Base-by-base conservation (phyloP, 1,140 invertebrate species). In the Temnothorax curvispinosus region DNA sequence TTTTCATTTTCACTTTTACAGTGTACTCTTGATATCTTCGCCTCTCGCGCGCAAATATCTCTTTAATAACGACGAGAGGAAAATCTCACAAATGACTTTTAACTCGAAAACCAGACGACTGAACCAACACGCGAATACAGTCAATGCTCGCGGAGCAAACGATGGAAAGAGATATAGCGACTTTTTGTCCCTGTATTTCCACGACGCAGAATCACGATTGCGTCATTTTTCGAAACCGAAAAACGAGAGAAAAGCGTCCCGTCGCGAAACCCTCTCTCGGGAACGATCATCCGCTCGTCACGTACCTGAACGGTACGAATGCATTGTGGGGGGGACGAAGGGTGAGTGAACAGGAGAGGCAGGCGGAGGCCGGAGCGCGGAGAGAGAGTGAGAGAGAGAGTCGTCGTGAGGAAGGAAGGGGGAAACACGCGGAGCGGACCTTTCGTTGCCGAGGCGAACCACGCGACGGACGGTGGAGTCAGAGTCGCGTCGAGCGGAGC, bases 401-500 rank as follows among this genome's bases (percentile, higher is more conserved):
- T 44, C 64, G 47, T 9, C 56, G 72, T 62, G 60, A 54, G 54
- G 56, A 62, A 35, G 21, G 47, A 44, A 62, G 38, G n/a, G 44
- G 67, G 54, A 38, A 21, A 60, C 85, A 72, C 54, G 67, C 67
- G 65, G 62, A 47, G 27, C 27, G 27, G 27, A 27, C 27, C 60
- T 88, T 64, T 86, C 88, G 88, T 87, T 81, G 78, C 69, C 41
- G 89, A 77, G 74, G 62, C 58, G 77, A 89, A 74, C 65, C 54
- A 80, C 87, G 87, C 87, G 86, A 78, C 56, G 65, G 86, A 78
- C 56, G 64, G 38, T 52, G 71, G 54, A 81, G 78, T 74, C 41
- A 50, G 18, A 86, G 62, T n/a, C 44, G 74, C 62, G 54, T 86
- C 41, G 69, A 88, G 38, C 54, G 71, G 11, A 75, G 52, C 9